Percentiles rank a stretch among this genome's conserved stretches.
phyloP scores from a whole-genome alignment of 2,888 invertebrate species.

The Buathra laborator region DNA sequence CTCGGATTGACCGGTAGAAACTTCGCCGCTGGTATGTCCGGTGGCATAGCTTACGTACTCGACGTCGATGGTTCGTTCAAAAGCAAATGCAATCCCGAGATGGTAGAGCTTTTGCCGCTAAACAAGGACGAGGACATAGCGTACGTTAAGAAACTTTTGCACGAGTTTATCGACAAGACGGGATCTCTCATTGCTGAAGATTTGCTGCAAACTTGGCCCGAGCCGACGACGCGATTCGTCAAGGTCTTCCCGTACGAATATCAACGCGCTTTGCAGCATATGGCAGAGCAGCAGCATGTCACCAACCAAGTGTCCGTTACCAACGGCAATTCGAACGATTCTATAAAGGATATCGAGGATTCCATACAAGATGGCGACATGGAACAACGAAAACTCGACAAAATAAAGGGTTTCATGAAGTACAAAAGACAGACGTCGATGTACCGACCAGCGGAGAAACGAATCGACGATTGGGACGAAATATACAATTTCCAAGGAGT shows the following conservation, averaged over 20 bases:
- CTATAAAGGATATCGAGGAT: conserved; percentile 94
- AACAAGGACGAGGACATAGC: conserved; percentile 92
- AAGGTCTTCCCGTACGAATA: conserved; percentile 99
- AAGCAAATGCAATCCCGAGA: conserved; percentile 96
- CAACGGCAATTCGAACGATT: conserved; percentile 84
- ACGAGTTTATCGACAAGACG: conserved; percentile 95
- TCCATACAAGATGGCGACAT: conserved; percentile 91
- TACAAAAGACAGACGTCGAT: conserved; percentile 95
- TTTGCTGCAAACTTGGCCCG: conserved; percentile 93
- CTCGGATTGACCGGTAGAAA: conserved; percentile 98
- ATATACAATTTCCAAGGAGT: conserved; percentile 96
- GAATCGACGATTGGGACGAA: conserved; percentile 98
- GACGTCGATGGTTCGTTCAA: conserved; percentile 95
- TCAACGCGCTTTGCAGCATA: conserved; percentile 93
- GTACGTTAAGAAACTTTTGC: conserved; percentile 91
- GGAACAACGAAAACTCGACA: conserved; percentile 93
- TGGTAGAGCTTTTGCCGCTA: conserved; percentile 95
- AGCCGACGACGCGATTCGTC: conserved; percentile 92
- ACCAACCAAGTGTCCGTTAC: conserved; percentile 71
- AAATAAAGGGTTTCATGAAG: conserved; percentile 96
- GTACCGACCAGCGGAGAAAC: conserved; percentile 94
- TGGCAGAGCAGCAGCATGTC: conserved; percentile 86
- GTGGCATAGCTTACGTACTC: conserved; percentile 97
- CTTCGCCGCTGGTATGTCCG: conserved; percentile 99
- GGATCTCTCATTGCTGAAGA: conserved; percentile 94